These are phyloP conservation scores for Criorhina ranunculi DNA, from an alignment of 2,888 invertebrate genomes.

Conservation along the genomic window DNA sequence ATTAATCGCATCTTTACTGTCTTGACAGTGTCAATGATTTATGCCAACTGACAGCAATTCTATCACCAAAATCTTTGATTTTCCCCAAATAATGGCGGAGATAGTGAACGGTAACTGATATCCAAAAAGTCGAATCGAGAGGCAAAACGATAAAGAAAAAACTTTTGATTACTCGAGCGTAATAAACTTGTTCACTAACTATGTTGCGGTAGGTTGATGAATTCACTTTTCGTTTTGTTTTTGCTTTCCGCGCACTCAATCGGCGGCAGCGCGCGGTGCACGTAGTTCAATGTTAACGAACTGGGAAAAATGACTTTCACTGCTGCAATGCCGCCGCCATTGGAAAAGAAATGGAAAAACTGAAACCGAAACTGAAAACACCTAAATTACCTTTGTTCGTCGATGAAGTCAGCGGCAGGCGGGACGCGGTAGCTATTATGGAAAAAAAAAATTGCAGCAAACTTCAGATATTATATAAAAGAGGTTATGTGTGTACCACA, in stretches of 20 bases:
- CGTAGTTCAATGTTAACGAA: slow-evolving; percentile 77
- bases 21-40: neutral
- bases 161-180: slow-evolving; percentile 68
- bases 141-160: slow-evolving; percentile 12
- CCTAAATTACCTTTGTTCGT: slow-evolving; percentile 68
- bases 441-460: slow-evolving; percentile 41
- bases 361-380: slow-evolving; percentile 71
- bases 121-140: slow-evolving; percentile 29
- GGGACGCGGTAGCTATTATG: slow-evolving; percentile 37
- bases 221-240: slow-evolving; percentile 68
- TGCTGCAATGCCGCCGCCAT: slow-evolving; percentile 56
- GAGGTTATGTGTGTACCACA: slow-evolving; percentile 33
- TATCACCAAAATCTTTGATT: slow-evolving; percentile 45
- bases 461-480: slow-evolving; percentile 66
- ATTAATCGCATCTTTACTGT: neutral
- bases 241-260: slow-evolving; percentile 51
- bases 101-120: slow-evolving; percentile 45
- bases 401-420: slow-evolving; percentile 8
- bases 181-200: slow-evolving; percentile 72
- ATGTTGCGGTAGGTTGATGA: slow-evolving; percentile 73
- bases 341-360: slow-evolving; percentile 61
- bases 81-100: neutral
- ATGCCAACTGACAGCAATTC: slow-evolving; percentile 45
- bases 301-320: slow-evolving; percentile 76
- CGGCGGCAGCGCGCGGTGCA: slow-evolving; percentile 48